Percentiles rank a stretch among this genome's conserved stretches.
phyloP scores from a whole-genome alignment of 1,140 invertebrate genomes.

The Andricus grossulariae region DNA sequence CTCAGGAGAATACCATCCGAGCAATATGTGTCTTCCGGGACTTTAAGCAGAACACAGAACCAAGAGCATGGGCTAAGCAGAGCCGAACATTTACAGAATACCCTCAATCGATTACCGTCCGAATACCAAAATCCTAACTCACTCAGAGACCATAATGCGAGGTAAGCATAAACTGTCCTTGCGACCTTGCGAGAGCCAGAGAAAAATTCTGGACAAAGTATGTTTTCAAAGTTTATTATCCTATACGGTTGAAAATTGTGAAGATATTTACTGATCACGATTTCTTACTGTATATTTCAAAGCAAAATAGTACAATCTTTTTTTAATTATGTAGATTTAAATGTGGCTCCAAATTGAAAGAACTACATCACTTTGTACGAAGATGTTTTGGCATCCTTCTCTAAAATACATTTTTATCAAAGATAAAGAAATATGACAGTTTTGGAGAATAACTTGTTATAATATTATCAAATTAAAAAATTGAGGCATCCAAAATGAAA shows the following conservation, averaged over 20 bases:
- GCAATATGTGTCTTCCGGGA: conserved; percentile 39
- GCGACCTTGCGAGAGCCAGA: conserved; percentile 49
- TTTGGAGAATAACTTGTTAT: too few relatives aligned
- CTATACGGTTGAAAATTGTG: background rate
- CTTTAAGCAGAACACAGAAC: conserved; percentile 48
- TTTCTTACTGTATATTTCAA: too few relatives aligned
- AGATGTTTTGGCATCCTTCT: too few relatives aligned
- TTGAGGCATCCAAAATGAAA: too few relatives aligned
- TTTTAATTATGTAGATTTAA: too few relatives aligned
- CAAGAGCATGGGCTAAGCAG: conserved; percentile 52
- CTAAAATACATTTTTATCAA: too few relatives aligned
- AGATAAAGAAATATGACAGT: too few relatives aligned
- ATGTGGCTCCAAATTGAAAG: too few relatives aligned
- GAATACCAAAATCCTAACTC: conserved; percentile 70
- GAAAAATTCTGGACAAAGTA: conserved; percentile 3
- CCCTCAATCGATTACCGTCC: conserved; percentile 64
- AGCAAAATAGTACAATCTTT: too few relatives aligned
- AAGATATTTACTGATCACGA: too few relatives aligned
- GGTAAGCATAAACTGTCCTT: conserved; percentile 75
- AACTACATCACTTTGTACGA: too few relatives aligned
- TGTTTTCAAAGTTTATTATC: background rate
- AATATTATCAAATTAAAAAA: too few relatives aligned
- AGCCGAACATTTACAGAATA: conserved; percentile 59
- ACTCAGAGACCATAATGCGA: conserved; percentile 67
- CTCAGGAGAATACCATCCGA: conserved; percentile 73